Evolutionary conservation across 2,888 invertebrate species (phyloP).

Genomic region (Napeogenes sylphis): DNA sequence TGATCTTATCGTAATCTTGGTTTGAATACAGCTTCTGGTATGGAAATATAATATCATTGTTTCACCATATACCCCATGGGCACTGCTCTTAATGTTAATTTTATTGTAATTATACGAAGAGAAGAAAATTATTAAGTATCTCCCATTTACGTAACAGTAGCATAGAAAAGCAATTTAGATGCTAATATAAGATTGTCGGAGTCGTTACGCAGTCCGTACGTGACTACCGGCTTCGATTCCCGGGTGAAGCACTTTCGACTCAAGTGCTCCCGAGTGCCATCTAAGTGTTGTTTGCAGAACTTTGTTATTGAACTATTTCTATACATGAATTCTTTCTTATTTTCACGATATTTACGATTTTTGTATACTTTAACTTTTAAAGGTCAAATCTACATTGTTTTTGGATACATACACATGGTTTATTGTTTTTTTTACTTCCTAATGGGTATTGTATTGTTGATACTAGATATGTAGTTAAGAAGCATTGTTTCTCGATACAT

Average conservation of each 20-base stretch:
- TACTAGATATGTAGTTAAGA: too few relatives aligned
- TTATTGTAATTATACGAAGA: not conserved
- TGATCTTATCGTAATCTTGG: too few relatives aligned
- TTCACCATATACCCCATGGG: too few relatives aligned
- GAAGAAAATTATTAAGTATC: not conserved
- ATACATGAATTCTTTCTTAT: conserved; percentile 5
- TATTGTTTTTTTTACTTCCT: too few relatives aligned
- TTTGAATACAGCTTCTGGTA: too few relatives aligned
- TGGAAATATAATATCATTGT: too few relatives aligned
- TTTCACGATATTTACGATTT: not conserved
- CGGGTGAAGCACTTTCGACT: conserved; percentile 21
- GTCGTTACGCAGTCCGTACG: conserved; percentile 29
- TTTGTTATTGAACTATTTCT: conserved; percentile 20
- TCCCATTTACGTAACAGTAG: not conserved
- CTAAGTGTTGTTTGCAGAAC: conserved; percentile 24
- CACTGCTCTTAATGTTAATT: too few relatives aligned
- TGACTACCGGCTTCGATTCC: conserved; percentile 31
- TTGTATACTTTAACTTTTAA: too few relatives aligned
- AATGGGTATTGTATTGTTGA: too few relatives aligned
- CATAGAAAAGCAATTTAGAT: conserved; percentile 24
- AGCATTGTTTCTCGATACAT: too few relatives aligned
- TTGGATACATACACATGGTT: too few relatives aligned
- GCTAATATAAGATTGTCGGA: conserved; percentile 24
- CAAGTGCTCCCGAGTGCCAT: conserved; percentile 19
- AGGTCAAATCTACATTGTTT: too few relatives aligned